These are phyloP conservation scores for Beroe forskalii DNA, from an alignment of 37 sponge, comb jelly and placozoan species.

Conservation along the genomic window DNA sequence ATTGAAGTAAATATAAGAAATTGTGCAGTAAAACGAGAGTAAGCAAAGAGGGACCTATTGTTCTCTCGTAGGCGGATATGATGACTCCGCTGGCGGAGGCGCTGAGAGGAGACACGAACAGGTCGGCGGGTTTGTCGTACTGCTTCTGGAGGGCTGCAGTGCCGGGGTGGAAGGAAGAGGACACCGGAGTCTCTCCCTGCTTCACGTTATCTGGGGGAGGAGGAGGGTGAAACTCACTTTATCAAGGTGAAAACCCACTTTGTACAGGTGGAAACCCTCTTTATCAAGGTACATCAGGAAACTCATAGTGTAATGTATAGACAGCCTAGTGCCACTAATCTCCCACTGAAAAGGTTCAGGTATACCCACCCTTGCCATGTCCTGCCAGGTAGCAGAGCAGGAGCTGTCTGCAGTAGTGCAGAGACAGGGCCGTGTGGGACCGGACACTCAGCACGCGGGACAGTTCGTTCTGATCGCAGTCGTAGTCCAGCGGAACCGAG, in stretches of 20 bases:
- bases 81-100: constrained; percentile 5
- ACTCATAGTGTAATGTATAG: too few relatives aligned
- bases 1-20: too few relatives aligned
- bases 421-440: constrained; percentile 52
- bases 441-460: not conserved
- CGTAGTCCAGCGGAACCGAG: constrained; percentile 33
- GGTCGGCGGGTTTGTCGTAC: constrained; percentile 44
- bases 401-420: constrained; percentile 41
- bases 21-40: too few relatives aligned
- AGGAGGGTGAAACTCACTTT: too few relatives aligned
- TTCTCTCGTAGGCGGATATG: constrained; percentile 54
- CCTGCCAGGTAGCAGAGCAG: constrained; percentile 60
- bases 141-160: not conserved
- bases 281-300: too few relatives aligned
- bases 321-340: too few relatives aligned
- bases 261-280: too few relatives aligned
- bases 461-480: not conserved
- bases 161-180: constrained; percentile 56
- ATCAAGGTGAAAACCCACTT: too few relatives aligned
- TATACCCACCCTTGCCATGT: constrained; percentile 12
- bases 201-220: constrained; percentile 35
- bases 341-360: too few relatives aligned
- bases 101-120: constrained; percentile 22
- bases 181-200: constrained; percentile 14
- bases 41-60: too few relatives aligned